A percentile compares a stretch with the other conserved stretches of the same genome.
These are phyloP conservation scores for Bucorvus abyssinicus DNA, from an alignment of 2,797 vertebrate species.

Conservation along the genomic window DNA sequence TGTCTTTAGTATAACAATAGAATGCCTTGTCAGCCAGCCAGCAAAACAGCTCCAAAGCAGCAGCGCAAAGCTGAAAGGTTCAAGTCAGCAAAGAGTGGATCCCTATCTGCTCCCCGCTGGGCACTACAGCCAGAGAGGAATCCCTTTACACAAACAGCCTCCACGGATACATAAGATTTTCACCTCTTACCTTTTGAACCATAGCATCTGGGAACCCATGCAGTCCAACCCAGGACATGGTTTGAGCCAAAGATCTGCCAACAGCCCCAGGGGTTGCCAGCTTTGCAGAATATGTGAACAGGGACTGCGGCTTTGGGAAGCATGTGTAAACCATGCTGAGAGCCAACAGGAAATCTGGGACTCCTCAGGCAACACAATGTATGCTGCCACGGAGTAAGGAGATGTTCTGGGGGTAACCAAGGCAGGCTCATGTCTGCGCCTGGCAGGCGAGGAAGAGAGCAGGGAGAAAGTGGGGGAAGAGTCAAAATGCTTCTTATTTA, in stretches of 20 bases:
- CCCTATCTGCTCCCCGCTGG: neutral
- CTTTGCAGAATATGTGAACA: neutral
- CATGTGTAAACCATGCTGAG: neutral
- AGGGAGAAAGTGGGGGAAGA: neutral
- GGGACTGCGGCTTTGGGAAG: neutral
- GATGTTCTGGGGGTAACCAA: neutral
- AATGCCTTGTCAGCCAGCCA: slow-evolving; percentile 27
- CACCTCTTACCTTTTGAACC: slow-evolving; percentile 8
- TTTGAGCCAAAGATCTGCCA: slow-evolving; percentile 60
- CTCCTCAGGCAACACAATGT: neutral
- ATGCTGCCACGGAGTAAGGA: neutral
- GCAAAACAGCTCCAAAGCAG: neutral
- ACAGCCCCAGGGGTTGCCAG: neutral
- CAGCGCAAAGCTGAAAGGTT: neutral
- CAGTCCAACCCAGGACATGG: neutral
- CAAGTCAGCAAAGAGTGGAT: neutral
- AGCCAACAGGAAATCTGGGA: slow-evolving; percentile 53
- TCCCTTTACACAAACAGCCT: neutral
- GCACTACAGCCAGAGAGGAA: neutral
- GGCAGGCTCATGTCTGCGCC: neutral
- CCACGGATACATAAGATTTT: neutral
- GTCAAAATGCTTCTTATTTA: neutral
- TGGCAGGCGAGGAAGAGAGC: neutral
- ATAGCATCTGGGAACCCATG: neutral
- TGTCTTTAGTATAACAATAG: slow-evolving; percentile 32